Conservation (phyloP, 2,113 vertebrate genomes). For the Synodontis membranacea region DNA sequence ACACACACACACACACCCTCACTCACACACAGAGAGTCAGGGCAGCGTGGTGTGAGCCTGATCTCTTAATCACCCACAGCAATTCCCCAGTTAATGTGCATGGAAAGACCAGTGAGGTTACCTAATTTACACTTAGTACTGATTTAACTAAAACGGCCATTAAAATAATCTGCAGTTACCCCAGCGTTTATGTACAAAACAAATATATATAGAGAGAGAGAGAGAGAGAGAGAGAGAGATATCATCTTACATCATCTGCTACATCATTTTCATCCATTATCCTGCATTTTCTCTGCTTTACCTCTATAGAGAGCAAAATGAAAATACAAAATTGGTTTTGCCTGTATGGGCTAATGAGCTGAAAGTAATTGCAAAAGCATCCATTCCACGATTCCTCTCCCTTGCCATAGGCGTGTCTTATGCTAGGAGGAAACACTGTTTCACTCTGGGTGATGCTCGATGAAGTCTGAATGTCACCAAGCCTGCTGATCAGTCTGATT, state of each 20-base stretch:
- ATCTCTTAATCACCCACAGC: conserved; percentile 10
- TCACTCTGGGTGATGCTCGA: conserved; percentile 24
- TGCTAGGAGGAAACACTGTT: neutral
- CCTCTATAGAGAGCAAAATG: neutral
- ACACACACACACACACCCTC: neutral
- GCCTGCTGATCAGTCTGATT: conserved; percentile 23
- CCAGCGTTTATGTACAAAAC: neutral
- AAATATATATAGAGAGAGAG: neutral
- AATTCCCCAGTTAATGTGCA: conserved; percentile 2
- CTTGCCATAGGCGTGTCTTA: conserved; percentile 9
- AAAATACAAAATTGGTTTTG: neutral
- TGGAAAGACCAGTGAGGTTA: conserved; percentile 15
- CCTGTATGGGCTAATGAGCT: conserved; percentile 1
- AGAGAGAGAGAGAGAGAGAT: neutral
- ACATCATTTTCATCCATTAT: neutral
- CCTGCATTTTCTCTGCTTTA: neutral
- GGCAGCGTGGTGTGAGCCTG: neutral
- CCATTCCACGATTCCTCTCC: neutral
- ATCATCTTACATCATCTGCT: neutral
- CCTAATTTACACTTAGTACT: neutral
- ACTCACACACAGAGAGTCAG: neutral
- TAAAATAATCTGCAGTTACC: conserved; percentile 4
- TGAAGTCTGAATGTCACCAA: conserved; percentile 41
- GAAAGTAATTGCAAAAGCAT: conserved; percentile 35
- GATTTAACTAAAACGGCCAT: neutral